Evolutionary conservation across 2,888 invertebrate species (phyloP), one percentile per base, ranked within the genome.

Genomic region (Eledona agricola): DNA sequence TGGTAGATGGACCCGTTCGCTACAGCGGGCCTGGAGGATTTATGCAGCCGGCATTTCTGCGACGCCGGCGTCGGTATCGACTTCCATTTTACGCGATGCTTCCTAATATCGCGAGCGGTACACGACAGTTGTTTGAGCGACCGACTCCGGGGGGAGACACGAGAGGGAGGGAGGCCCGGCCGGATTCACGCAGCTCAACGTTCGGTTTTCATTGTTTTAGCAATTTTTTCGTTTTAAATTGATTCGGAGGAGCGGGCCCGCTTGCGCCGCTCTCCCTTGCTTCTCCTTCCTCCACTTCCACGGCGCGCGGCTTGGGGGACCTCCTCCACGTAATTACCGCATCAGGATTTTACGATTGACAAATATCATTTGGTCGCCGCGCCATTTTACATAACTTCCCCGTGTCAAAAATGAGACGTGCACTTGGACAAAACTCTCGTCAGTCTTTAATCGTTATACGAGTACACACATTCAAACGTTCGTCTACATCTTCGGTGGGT

Each of bases 111-210:
- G 69, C 69, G 71, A 67, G 70, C 69, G 71, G 68, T 68, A 70
- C 69, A 72, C 72, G 72, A 74, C 74, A 72, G 72, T 73, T 72
- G 74, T 73, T 73, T 72, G 72, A 73, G 69, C 70, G 69, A 70
- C 67, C 65, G 68, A 62, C 65, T 66, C 64, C 65, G 54, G 55
- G 59, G 37, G 47, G 32, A 55, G 62, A 60, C 59, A 55, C 49
- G 57, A 63, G 53, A 55, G 53, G 42, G 57, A 53, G 46, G 59
- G 55, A 53, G 37, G 25, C 49, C 55, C 63, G 71, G 72, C 69
- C 72, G 56, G 72, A 55, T 72, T 73, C 63, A 74, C 73, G 67
- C 72, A 58, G 72, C 69, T 64, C 62, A 71, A 73, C 64, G 66
- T 67, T 69, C 61, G 62, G 57, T 66, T 69, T 63, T 65, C 69